Conservation (phyloP, 2,888 invertebrate species). For the Metalampra italica region DNA sequence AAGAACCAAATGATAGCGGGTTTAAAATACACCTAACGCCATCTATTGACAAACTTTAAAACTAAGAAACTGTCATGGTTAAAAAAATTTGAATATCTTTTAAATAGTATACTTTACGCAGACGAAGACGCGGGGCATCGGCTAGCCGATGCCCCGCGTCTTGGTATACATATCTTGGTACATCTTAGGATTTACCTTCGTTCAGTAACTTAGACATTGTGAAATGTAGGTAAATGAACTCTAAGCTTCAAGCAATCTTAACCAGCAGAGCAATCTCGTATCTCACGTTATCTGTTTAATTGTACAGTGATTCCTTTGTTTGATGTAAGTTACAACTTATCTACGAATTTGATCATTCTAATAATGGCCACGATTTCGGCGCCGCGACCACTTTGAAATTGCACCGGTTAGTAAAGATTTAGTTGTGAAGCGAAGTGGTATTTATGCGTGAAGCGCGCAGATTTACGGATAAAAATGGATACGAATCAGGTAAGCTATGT, state of each 20-base stretch:
- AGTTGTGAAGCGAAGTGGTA: slow-evolving; percentile 1
- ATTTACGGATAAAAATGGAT: slow-evolving; percentile 19
- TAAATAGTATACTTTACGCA: too few relatives aligned
- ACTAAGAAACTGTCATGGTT: too few relatives aligned
- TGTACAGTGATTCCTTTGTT: neutral
- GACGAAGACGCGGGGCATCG: too few relatives aligned
- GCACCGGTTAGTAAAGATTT: neutral
- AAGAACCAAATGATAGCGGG: too few relatives aligned
- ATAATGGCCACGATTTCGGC: neutral
- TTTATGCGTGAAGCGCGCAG: neutral
- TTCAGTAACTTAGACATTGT: too few relatives aligned
- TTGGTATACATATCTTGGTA: too few relatives aligned
- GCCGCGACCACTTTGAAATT: neutral
- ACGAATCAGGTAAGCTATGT: slow-evolving; percentile 13
- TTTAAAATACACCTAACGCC: too few relatives aligned
- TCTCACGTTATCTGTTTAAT: neutral
- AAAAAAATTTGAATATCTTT: too few relatives aligned
- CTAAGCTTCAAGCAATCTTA: neutral
- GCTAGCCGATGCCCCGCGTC: too few relatives aligned
- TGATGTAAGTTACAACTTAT: neutral
- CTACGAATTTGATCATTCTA: neutral
- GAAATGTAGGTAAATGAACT: neutral
- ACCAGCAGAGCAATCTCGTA: neutral
- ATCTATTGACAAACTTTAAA: too few relatives aligned
- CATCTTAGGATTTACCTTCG: too few relatives aligned